Conservation (phyloP, 2,113 vertebrate species). For the Etheostoma spectabile region DNA sequence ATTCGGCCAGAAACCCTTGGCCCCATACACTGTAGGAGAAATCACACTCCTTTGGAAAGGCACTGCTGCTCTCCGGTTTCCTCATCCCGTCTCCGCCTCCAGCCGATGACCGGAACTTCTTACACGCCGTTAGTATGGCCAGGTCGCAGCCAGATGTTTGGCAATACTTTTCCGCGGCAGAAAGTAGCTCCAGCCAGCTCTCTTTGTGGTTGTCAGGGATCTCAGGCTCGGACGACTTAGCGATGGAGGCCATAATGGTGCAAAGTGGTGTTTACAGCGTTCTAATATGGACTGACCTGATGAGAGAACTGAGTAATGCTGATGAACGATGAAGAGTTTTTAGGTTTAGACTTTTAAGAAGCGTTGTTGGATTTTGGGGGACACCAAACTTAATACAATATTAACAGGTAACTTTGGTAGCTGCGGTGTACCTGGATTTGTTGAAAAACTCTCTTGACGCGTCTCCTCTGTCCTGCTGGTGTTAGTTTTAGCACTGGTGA, state of each 20-base stretch:
- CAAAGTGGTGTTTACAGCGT: constrained; percentile 14
- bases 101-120: constrained; percentile 75
- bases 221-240: constrained; percentile 75
- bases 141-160: constrained; percentile 91
- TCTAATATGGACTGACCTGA: neutral
- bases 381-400: neutral
- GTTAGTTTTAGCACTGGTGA: constrained; percentile 54
- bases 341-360: neutral
- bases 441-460: neutral
- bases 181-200: constrained; percentile 90
- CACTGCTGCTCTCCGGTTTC: constrained; percentile 71
- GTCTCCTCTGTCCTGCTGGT: constrained; percentile 62
- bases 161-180: constrained; percentile 88
- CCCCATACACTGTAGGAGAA: constrained; percentile 89
- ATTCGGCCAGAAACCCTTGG: constrained; percentile 88
- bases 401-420: constrained; percentile 47
- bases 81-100: constrained; percentile 62
- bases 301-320: constrained; percentile 38
- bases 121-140: constrained; percentile 89
- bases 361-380: neutral
- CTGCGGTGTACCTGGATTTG: constrained; percentile 31
- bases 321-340: constrained; percentile 10
- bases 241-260: constrained; percentile 81
- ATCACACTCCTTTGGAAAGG: constrained; percentile 76
- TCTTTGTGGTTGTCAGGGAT: constrained; percentile 91